Conservation (phyloP, 1,140 invertebrate genomes). For the Macrobrachium nipponense region DNA sequence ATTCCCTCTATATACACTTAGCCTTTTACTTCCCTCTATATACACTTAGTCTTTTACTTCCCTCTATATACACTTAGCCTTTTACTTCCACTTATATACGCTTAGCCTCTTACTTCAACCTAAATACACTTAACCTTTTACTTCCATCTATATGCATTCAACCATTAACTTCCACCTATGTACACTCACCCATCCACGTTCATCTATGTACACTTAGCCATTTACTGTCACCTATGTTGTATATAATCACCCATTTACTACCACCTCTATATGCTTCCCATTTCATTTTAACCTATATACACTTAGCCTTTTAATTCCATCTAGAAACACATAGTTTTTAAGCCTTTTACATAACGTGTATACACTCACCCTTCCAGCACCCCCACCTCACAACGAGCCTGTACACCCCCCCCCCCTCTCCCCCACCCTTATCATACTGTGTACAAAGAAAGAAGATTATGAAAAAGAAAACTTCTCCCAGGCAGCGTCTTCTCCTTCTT, state of each 20-base stretch:
- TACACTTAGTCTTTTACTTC: too few species aligned
- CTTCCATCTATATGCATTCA: background rate
- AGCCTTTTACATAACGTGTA: background rate
- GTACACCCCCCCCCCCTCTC: too few species aligned
- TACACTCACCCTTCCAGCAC: constrained; percentile 11
- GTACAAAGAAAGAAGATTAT: too few species aligned
- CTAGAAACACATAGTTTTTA: too few species aligned
- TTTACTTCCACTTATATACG: background rate
- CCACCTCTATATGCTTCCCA: too few species aligned
- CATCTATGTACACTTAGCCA: background rate
- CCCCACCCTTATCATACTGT: too few species aligned
- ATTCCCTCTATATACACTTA: too few species aligned
- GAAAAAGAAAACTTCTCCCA: background rate
- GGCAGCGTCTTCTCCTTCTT: background rate
- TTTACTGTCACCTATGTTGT: background rate
- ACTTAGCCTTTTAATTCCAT: too few species aligned
- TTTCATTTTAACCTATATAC: too few species aligned
- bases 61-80: background rate
- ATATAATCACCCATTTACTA: too few species aligned
- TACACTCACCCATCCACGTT: background rate
- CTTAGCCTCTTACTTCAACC: background rate
- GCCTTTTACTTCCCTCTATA: background rate
- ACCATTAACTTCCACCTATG: background rate
- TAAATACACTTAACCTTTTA: background rate
- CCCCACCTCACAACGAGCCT: background rate